Evolutionary conservation across 2,113 vertebrate species (phyloP).

Genomic region (Anoplopoma fimbria): DNA sequence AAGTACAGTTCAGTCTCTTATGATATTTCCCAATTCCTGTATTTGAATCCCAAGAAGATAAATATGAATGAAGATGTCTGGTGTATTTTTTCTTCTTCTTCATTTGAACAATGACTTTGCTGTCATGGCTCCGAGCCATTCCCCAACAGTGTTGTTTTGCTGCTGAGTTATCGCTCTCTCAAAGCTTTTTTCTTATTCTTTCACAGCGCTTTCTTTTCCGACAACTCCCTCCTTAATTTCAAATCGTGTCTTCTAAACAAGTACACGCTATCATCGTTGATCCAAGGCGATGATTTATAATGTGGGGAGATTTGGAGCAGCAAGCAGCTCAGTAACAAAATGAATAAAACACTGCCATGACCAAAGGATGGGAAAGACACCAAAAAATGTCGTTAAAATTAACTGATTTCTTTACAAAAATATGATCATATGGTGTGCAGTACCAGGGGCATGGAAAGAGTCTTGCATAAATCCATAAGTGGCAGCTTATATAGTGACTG

Average conservation of each 20-base stretch:
- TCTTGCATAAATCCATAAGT: background rate
- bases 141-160: background rate
- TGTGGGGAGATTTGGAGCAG: background rate
- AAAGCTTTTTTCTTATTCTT: slow-evolving; percentile 17
- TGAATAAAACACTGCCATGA: background rate
- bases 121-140: background rate
- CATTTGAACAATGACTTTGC: background rate
- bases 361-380: background rate
- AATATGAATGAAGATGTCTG: background rate
- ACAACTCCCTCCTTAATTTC: slow-evolving; percentile 28
- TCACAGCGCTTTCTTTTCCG: slow-evolving; percentile 28
- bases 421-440: background rate
- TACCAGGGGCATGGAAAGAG: background rate
- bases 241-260: slow-evolving; percentile 11
- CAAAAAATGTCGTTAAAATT: background rate
- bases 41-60: background rate
- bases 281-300: background rate
- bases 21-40: background rate
- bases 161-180: background rate
- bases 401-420: background rate
- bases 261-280: background rate
- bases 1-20: background rate
- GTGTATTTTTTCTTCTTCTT: background rate
- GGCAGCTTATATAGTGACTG: background rate
- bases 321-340: background rate